Evolutionary conservation across 2,888 invertebrate genomes (phyloP), one percentile per base, ranked within the genome.

Genomic region (Xestia ashworthii): DNA sequence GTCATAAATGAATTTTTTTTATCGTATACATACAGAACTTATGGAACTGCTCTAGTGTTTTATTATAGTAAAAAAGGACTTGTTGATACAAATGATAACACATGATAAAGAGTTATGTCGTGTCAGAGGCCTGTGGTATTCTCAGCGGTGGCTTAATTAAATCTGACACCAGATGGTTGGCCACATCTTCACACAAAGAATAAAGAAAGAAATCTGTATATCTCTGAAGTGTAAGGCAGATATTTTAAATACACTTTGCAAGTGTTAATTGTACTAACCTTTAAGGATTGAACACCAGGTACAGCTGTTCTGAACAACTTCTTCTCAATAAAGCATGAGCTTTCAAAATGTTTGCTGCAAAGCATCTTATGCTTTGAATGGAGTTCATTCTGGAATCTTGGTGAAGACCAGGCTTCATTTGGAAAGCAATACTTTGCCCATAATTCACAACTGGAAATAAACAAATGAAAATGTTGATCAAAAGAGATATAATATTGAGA

Each of bases 401-500:
- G 5, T 62, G 69, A 70, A 32, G 44, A 41, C 72, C 58, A 74
- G 16, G 50, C 44, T 55, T 55, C 32, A 9, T 73, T 46, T 16
- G 73, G 74, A n/a, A 74, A 74, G 68, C 58, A 69, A 48, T 62
- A 69, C 60, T 74, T 74, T 22, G 68, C 48, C 74, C 74, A 74
- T 60, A 74, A 74, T 74, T 74, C 74, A 68, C 74, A 68, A n/a
- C 74, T 74, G 58, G 11, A 41, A 41, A 41, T 41, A 41, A 62
- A 64, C 32, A 25, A 41, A 50, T 16, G n/a, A 65, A 65, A 65
- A n/a, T 22, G 22, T 1, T 12, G 2, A 22, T 6, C 22, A 8
- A 16, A 65, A 5, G 46, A 53, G 38, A 14, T 1, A 19, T 6
- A 22, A 0, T 11, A 60, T 8, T 32, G 16, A 5, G 5, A 16